Percentiles rank a stretch among this genome's conserved stretches.
These are phyloP conservation scores for Conus ventricosus DNA, from an alignment of 1,140 invertebrate species.

Conservation along the genomic window DNA sequence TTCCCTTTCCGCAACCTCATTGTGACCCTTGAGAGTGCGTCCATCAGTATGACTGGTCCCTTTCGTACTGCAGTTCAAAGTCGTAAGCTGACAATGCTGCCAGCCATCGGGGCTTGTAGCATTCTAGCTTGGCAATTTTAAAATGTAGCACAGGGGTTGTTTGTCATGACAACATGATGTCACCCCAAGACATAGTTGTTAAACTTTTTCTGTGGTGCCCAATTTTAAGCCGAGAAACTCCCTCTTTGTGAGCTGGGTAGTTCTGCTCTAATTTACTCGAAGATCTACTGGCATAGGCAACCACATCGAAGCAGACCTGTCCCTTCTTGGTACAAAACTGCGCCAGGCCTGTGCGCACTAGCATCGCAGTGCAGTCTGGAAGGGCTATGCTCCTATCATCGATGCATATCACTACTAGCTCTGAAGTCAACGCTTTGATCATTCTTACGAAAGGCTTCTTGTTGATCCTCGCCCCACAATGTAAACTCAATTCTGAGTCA, in stretches of 20 bases:
- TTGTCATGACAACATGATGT: too few species aligned
- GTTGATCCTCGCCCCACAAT: background rate
- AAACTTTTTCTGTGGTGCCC: too few species aligned
- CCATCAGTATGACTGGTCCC: too few species aligned
- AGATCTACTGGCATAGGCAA: background rate
- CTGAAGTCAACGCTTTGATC: background rate
- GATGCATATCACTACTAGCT: background rate
- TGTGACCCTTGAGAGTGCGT: too few species aligned
- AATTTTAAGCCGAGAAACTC: too few species aligned
- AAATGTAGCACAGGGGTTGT: too few species aligned
- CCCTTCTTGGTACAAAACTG: background rate
- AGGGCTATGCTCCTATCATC: background rate
- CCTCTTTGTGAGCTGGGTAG: background rate
- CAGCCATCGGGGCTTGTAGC: too few species aligned
- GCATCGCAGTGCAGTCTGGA: background rate
- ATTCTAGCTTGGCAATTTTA: too few species aligned
- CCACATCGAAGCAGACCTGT: background rate
- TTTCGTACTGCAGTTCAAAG: too few species aligned
- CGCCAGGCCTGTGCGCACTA: background rate
- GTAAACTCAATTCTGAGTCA: background rate
- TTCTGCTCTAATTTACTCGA: background rate
- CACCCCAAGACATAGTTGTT: too few species aligned
- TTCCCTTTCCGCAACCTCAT: too few species aligned
- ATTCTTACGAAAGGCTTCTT: background rate
- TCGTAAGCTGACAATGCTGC: too few species aligned